Percentiles rank a stretch among this genome's conserved stretches.
phyloP scores from a whole-genome alignment of 2,888 invertebrate genomes.

The Amiota communis region DNA sequence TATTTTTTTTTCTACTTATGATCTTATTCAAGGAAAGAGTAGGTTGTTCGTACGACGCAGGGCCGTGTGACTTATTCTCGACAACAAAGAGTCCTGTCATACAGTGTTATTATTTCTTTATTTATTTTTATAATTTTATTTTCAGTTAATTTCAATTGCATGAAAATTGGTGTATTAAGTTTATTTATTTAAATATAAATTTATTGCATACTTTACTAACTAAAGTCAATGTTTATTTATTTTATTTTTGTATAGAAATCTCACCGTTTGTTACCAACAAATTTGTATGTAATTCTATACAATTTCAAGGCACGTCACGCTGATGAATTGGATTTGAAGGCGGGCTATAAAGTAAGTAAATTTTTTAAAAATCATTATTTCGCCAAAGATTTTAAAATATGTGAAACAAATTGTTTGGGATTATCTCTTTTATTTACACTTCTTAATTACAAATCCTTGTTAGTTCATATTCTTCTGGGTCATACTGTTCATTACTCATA shows the following conservation, averaged over 20 bases:
- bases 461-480: too few relatives aligned
- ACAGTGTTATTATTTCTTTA: constrained; percentile 15
- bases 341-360: constrained; percentile 81
- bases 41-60: too few relatives aligned
- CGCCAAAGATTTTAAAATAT: neutral
- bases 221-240: neutral
- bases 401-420: neutral
- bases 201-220: neutral
- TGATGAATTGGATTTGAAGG: constrained; percentile 94
- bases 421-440: too few relatives aligned
- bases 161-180: neutral
- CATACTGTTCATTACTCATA: too few relatives aligned
- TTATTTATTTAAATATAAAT: neutral
- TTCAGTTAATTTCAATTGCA: too few relatives aligned
- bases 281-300: constrained; percentile 94
- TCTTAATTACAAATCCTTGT: too few relatives aligned
- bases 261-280: constrained; percentile 89
- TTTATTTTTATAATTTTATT: neutral
- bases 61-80: too few relatives aligned
- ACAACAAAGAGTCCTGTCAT: too few relatives aligned
- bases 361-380: neutral
- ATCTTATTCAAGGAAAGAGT: too few relatives aligned
- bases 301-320: constrained; percentile 95
- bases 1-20: neutral
- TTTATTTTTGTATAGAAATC: constrained; percentile 78